A percentile compares a stretch with the other conserved stretches of the same genome.
Conservation (phyloP, 2,888 invertebrate genomes). For the Aleiodes alternator region DNA sequence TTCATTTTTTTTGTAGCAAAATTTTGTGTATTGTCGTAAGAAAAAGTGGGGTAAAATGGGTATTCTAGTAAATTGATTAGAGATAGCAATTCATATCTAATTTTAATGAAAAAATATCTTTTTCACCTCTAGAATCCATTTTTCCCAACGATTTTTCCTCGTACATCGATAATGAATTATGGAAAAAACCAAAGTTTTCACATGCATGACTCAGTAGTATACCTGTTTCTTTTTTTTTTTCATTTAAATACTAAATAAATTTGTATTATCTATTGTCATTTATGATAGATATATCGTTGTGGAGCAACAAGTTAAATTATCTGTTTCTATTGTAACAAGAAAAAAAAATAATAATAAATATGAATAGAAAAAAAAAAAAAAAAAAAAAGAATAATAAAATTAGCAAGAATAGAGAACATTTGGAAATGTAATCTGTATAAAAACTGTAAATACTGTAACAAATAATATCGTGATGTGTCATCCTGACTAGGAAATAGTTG, state of each 20-base stretch:
- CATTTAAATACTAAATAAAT: slow-evolving; percentile 69
- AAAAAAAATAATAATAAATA: slow-evolving; percentile 45
- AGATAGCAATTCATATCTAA: too few relatives aligned
- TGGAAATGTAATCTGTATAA: slow-evolving; percentile 55
- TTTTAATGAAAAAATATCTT: neutral
- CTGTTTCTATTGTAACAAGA: slow-evolving; percentile 41
- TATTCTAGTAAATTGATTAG: too few relatives aligned
- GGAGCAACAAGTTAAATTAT: slow-evolving; percentile 63
- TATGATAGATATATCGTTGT: slow-evolving; percentile 72
- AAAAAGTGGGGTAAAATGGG: slow-evolving; percentile 8
- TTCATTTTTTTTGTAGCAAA: neutral
- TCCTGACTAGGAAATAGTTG: slow-evolving; percentile 72
- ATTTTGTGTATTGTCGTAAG: slow-evolving; percentile 38
- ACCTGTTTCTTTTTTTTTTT: slow-evolving; percentile 7
- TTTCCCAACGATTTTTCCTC: slow-evolving; percentile 1
- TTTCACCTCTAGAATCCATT: too few relatives aligned
- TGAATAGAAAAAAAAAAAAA: slow-evolving; percentile 3
- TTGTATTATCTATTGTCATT: slow-evolving; percentile 72
- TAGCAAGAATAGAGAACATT: slow-evolving; percentile 46
- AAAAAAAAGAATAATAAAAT: slow-evolving; percentile 12
- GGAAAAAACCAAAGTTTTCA: neutral
- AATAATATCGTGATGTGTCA: slow-evolving; percentile 72
- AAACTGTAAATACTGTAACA: slow-evolving; percentile 74
- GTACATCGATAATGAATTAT: too few relatives aligned
- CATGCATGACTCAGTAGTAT: neutral